A percentile compares a stretch with the other conserved stretches of the same genome.
These are phyloP conservation scores for Zosterops lateralis DNA, from an alignment of 2,113 vertebrate species.

Conservation along the genomic window DNA sequence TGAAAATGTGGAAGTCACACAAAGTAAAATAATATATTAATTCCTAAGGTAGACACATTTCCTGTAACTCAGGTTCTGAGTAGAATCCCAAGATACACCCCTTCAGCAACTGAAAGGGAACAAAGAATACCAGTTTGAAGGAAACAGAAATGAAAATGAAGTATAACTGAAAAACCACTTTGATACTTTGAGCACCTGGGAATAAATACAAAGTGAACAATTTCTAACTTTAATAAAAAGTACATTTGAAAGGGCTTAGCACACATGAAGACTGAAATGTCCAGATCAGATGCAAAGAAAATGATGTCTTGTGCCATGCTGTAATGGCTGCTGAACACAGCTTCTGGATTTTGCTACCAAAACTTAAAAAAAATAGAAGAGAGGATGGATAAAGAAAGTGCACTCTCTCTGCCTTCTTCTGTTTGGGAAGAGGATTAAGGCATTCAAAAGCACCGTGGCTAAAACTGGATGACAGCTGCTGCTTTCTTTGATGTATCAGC, in stretches of 20 bases:
- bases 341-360: neutral
- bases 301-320: neutral
- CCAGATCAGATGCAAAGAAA: neutral
- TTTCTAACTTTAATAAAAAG: neutral
- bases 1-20: neutral
- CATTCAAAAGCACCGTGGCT: neutral
- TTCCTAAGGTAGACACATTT: neutral
- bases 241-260: neutral
- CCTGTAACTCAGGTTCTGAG: neutral
- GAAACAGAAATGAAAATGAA: neutral
- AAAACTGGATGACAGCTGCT: constrained; percentile 50
- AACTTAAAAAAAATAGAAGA: neutral
- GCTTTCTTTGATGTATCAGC: constrained; percentile 38
- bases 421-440: constrained; percentile 48
- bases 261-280: neutral
- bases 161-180: neutral
- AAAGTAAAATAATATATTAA: neutral
- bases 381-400: neutral
- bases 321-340: neutral
- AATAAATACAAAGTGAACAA: neutral
- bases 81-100: neutral
- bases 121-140: neutral
- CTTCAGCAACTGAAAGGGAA: neutral
- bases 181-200: neutral
- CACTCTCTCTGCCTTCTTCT: neutral